These are phyloP conservation scores for Semotilus atromaculatus DNA, from an alignment of 2,797 vertebrate species.

Conservation along the genomic window DNA sequence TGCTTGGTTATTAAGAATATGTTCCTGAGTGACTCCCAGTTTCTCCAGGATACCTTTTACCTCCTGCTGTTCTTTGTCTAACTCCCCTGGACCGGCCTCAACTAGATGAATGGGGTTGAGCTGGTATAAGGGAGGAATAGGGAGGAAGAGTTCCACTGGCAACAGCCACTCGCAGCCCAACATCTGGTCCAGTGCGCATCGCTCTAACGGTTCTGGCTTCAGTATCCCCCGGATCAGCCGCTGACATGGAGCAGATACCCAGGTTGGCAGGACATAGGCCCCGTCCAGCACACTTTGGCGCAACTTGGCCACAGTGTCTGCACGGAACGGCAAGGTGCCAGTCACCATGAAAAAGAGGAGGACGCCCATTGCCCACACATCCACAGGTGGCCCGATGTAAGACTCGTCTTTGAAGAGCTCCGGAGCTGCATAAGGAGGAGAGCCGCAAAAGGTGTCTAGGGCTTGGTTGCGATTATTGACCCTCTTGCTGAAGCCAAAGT, in stretches of 20 bases:
- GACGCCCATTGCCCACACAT: slow-evolving; percentile 95
- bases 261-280: slow-evolving; percentile 78
- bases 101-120: slow-evolving; percentile 78
- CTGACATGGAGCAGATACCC: slow-evolving; percentile 87
- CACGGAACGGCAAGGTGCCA: slow-evolving; percentile 90
- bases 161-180: slow-evolving; percentile 92
- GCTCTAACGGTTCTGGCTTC: slow-evolving; percentile 77
- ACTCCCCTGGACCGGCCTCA: slow-evolving; percentile 58
- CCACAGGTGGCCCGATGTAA: slow-evolving; percentile 87
- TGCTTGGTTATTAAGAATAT: slow-evolving; percentile 81
- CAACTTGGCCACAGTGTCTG: slow-evolving; percentile 91
- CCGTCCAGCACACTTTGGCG: slow-evolving; percentile 86
- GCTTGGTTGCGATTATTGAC: slow-evolving; percentile 78
- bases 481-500: slow-evolving; percentile 92
- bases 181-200: slow-evolving; percentile 86
- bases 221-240: slow-evolving; percentile 87
- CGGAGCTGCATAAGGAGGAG: slow-evolving; percentile 92
- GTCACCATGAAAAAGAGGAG: slow-evolving; percentile 94
- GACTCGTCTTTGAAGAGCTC: slow-evolving; percentile 91
- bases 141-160: slow-evolving; percentile 83
- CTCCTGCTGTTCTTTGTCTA: slow-evolving; percentile 80
- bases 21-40: slow-evolving; percentile 85
- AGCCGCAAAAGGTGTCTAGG: slow-evolving; percentile 94
- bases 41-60: slow-evolving; percentile 80
- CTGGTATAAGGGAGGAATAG: slow-evolving; percentile 74